Evolutionary conservation across 2,888 invertebrate species (phyloP).

Genomic region (Lasioglossum zephyrum): DNA sequence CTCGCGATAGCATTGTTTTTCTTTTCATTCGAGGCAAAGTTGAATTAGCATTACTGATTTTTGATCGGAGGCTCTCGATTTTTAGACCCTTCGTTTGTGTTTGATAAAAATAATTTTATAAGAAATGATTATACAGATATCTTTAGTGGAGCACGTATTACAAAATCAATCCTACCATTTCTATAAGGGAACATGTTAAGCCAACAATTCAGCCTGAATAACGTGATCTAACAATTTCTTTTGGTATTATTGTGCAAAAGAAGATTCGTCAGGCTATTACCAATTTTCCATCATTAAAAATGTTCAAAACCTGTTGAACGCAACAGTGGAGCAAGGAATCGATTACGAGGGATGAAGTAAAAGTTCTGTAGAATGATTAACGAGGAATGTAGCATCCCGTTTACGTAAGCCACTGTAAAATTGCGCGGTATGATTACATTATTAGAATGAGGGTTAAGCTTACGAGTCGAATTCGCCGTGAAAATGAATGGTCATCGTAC

Average conservation of each 20-base stretch:
- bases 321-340: not conserved
- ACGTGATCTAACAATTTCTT: no score
- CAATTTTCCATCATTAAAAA: not conserved
- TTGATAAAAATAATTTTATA: no score
- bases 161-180: no score
- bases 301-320: not conserved
- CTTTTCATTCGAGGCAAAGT: not conserved
- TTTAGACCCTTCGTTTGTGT: no score
- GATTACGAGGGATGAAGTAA: not conserved
- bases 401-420: not conserved
- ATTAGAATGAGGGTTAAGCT: not conserved
- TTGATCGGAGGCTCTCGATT: not conserved
- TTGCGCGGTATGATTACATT: not conserved
- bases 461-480: not conserved
- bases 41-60: not conserved
- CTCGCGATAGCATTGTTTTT: not conserved
- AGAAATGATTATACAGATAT: no score
- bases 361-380: not conserved
- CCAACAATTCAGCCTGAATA: no score
- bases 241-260: no score
- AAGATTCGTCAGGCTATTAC: no score
- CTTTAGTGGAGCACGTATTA: no score
- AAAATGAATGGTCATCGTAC: not conserved
- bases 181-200: no score
- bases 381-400: not conserved